Base-by-base conservation (phyloP, 2,888 invertebrate genomes). In the Odontocolon sp. region DNA sequence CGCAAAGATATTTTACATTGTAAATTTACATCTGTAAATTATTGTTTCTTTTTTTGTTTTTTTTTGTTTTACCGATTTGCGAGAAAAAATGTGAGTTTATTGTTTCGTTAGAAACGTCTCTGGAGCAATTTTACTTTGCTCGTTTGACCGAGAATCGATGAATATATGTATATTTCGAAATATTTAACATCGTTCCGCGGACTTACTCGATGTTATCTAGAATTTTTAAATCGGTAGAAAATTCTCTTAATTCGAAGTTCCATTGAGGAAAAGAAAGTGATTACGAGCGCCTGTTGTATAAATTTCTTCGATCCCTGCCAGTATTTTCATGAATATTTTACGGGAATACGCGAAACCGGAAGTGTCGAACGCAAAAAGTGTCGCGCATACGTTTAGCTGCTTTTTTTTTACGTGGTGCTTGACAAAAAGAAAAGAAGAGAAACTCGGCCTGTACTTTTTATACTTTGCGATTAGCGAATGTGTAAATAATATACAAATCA, bases 1-100 rank as follows among this genome's bases (percentile, higher is more conserved):
- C 14, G 9, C 64, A 38, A 26, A 26, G 26, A 18, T 54, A 23
- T 73, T 63, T 54, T 59, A 73, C 42, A 59, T 42, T 77, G 77
- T 77, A 69, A 77, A 77, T 73, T 77, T 77, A 73, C 64, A 28
- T 54, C 38, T 77, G 73, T 73, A 73, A 77, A 77, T 77, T 77
- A 38, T 68, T 68, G 50, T 68, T 50, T 4, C 2, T 11, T 14
- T 11, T 28, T 28, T 18, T n/a, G 6, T 33, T 57, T 38, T 57
- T 71, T 72, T 50, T 45, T 40, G 47, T 33, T 18, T 45, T 36
- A 36, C 47, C 36, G 23, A 9, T 18, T 33, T 56, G 5, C 9
- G 18, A 33, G 9, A 18, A 54, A 9, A 1, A 54, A 54, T 31
- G n/a, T n/a, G n/a, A n/a, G n/a, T n/a, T n/a, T n/a, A n/a, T n/a